A percentile compares a stretch with the other conserved stretches of the same genome.
phyloP scores from a whole-genome alignment of 64 coral and sea anemone genomes.

The Montipora sp. region DNA sequence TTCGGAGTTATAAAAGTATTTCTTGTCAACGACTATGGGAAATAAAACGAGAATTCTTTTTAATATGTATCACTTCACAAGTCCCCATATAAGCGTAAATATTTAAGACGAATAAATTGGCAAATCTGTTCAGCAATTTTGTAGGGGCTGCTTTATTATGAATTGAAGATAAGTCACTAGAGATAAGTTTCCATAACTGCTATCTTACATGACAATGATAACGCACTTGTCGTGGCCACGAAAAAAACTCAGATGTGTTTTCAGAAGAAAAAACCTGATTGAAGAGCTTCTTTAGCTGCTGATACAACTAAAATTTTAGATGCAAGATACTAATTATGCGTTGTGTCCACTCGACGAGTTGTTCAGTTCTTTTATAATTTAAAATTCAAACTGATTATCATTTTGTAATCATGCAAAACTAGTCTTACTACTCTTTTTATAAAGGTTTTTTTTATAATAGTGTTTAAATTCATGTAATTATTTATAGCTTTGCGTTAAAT shows the following conservation, averaged over 20 bases:
- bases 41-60: too few relatives aligned
- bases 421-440: not conserved
- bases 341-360: too few relatives aligned
- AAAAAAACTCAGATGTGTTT: not conserved
- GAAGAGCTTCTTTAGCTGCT: too few relatives aligned
- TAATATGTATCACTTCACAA: not conserved
- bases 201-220: not conserved
- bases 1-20: not conserved
- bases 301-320: too few relatives aligned
- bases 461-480: too few relatives aligned
- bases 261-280: not conserved
- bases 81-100: not conserved
- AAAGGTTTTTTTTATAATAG: too few relatives aligned
- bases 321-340: too few relatives aligned
- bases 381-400: slow-evolving; percentile 11
- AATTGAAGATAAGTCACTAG: not conserved
- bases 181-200: not conserved
- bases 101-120: not conserved
- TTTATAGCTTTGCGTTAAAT: too few relatives aligned
- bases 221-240: not conserved
- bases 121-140: not conserved
- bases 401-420: not conserved
- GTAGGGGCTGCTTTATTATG: not conserved
- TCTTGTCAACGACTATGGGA: too few relatives aligned
- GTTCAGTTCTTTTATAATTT: not conserved